A percentile compares a stretch with the other conserved stretches of the same genome.
phyloP scores from a whole-genome alignment of 2,797 vertebrate genomes.

The Dipus sagitta region DNA sequence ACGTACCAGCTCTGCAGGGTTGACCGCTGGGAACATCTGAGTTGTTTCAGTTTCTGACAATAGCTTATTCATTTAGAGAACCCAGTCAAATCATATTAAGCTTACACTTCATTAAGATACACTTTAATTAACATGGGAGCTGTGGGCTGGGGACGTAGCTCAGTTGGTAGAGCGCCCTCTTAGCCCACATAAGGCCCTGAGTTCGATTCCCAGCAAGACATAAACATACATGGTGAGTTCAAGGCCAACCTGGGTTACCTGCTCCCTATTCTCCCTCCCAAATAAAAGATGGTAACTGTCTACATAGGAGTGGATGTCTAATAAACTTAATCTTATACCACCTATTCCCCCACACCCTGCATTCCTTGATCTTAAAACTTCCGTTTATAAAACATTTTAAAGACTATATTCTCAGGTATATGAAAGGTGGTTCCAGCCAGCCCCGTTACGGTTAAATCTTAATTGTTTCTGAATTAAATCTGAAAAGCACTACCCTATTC shows the following conservation, averaged over 20 bases:
- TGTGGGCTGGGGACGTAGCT: not conserved
- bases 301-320: not conserved
- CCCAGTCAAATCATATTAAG: not conserved
- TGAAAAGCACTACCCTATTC: not conserved
- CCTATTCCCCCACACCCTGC: not conserved
- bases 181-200: not conserved
- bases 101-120: not conserved
- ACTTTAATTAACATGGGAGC: not conserved
- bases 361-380: not conserved
- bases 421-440: not conserved
- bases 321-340: not conserved
- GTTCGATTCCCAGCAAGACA: not conserved
- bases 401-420: not conserved
- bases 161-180: not conserved
- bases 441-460: not conserved
- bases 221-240: not conserved
- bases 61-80: not conserved
- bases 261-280: no score
- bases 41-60: constrained; percentile 24
- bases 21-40: not conserved
- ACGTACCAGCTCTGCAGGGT: not conserved
- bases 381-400: not conserved
- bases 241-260: not conserved
- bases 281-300: not conserved
- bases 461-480: not conserved